These are phyloP conservation scores for Hymenopus coronatus DNA, from an alignment of 2,888 invertebrate genomes.

Conservation along the genomic window DNA sequence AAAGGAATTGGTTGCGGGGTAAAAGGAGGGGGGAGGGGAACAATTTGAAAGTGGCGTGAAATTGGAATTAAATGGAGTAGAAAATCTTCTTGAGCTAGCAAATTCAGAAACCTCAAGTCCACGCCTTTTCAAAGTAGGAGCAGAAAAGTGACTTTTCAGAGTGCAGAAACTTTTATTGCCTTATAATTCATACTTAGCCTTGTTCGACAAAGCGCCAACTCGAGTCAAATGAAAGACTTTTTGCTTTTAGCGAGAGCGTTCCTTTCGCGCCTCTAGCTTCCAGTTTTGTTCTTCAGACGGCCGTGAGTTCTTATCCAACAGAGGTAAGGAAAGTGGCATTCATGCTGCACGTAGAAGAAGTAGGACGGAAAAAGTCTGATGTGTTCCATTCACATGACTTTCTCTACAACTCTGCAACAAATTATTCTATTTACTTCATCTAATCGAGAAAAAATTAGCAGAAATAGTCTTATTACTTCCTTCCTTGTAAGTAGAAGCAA, in stretches of 20 bases:
- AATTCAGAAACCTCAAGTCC: not conserved
- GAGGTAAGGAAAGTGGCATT: no score
- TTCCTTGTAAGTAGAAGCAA: no score
- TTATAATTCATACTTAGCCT: not conserved
- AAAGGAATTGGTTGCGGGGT: not conserved
- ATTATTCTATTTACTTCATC: no score
- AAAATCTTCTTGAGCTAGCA: not conserved
- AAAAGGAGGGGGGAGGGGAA: not conserved
- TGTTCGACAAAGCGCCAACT: not conserved
- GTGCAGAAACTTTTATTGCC: not conserved
- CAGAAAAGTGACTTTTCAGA: not conserved
- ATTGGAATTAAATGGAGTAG: conserved; percentile 1
- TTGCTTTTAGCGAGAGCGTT: not conserved
- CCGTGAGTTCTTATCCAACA: no score
- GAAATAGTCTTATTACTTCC: no score
- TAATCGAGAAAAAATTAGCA: no score
- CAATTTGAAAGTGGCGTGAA: not conserved
- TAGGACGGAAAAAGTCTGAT: no score
- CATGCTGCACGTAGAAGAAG: no score
- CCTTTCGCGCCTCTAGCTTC: not conserved
- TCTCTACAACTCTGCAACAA: no score
- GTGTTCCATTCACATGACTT: no score
- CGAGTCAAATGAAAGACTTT: not conserved
- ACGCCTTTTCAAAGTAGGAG: not conserved
- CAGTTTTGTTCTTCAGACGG: no score